Evolutionary conservation across 2,113 vertebrate species (phyloP).

Genomic region (Bufo gargarizans): DNA sequence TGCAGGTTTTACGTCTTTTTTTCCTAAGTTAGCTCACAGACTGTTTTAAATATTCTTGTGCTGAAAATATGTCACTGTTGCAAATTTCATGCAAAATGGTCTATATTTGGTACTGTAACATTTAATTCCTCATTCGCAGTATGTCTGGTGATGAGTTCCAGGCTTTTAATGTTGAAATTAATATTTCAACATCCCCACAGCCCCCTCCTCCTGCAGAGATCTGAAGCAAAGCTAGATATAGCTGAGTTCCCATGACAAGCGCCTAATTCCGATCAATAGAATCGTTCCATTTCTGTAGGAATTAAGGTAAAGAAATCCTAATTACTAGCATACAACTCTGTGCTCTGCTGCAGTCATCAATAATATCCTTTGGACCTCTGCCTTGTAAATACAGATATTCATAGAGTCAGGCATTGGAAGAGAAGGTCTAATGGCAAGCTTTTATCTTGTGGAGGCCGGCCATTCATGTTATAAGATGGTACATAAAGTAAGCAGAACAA

Average conservation of each 20-base stretch:
- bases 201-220: constrained; percentile 12
- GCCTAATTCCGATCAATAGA: constrained; percentile 37
- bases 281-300: constrained; percentile 44
- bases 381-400: constrained; percentile 30
- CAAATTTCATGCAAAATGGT: constrained; percentile 52
- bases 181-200: constrained; percentile 35
- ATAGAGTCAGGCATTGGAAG: neutral
- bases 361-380: constrained; percentile 31
- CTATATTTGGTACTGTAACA: constrained; percentile 47
- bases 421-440: neutral
- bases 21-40: constrained; percentile 22
- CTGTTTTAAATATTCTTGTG: constrained; percentile 51
- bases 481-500: neutral
- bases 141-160: constrained; percentile 43
- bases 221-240: constrained; percentile 25
- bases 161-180: constrained; percentile 56
- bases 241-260: constrained; percentile 30
- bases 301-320: constrained; percentile 37
- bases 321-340: constrained; percentile 23
- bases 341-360: neutral
- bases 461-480: neutral
- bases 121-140: constrained; percentile 38
- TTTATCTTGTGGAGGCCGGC: neutral
- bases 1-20: neutral
- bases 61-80: constrained; percentile 51